Evolutionary conservation across 2,797 vertebrate genomes (phyloP).

Genomic region (Manis crassicaudata): DNA sequence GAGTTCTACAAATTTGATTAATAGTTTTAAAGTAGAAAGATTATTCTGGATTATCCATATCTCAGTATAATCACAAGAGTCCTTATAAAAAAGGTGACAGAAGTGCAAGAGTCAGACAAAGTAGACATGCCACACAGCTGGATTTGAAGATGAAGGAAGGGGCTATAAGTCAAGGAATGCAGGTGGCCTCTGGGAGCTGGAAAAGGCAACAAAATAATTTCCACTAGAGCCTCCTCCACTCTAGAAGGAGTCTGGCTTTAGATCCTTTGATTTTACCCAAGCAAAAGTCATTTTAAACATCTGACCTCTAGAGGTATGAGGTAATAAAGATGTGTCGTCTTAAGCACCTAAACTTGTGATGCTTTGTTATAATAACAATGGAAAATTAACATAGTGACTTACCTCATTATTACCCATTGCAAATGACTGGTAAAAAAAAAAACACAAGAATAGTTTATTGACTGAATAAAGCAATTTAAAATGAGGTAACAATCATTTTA

Average conservation of each 20-base stretch:
- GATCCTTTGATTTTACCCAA: neutral
- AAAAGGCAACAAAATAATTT: neutral
- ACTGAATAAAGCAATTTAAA: neutral
- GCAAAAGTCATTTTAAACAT: neutral
- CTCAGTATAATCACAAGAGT: neutral
- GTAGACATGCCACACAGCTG: neutral
- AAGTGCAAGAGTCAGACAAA: neutral
- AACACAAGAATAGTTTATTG: neutral
- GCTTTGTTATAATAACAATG: neutral
- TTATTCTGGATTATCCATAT: neutral
- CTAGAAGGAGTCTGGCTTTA: neutral
- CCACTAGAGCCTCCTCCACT: neutral
- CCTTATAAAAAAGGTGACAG: too few species aligned
- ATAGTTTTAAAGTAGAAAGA: neutral
- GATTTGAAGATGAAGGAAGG: neutral
- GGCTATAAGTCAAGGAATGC: neutral
- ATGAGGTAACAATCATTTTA: neutral
- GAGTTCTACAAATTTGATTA: neutral
- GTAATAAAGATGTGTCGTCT: neutral
- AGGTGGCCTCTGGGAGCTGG: neutral
- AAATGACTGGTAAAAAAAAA: neutral
- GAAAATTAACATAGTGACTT: neutral
- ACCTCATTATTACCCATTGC: neutral
- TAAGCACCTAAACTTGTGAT: neutral
- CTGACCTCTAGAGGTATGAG: neutral